Percentiles rank a stretch among this genome's conserved stretches.
Conservation (phyloP, 2,113 vertebrate species). For the Glaucidium brasilianum region DNA sequence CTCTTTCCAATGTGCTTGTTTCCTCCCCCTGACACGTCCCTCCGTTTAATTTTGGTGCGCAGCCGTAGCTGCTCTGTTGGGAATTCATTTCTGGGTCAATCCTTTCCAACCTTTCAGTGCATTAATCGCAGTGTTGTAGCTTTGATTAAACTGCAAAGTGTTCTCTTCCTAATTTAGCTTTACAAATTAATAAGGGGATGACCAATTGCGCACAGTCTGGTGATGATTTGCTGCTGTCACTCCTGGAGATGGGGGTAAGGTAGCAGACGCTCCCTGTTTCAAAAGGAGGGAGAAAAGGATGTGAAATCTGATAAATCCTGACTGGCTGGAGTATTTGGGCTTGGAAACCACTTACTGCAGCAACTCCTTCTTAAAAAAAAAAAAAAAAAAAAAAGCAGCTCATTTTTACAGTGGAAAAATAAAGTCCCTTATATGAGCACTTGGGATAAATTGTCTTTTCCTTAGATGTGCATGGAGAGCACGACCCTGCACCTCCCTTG, state of each 20-base stretch:
- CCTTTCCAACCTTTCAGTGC: background rate
- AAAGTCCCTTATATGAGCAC: background rate
- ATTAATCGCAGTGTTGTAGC: background rate
- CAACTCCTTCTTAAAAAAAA: no score
- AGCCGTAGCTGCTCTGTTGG: background rate
- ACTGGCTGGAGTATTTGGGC: background rate
- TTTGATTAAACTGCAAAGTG: background rate
- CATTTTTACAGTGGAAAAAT: background rate
- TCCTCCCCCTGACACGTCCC: background rate
- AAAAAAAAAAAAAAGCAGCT: background rate
- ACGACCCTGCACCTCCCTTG: background rate
- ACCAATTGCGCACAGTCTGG: fast-evolving
- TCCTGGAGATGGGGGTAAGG: background rate
- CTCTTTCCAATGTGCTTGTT: background rate
- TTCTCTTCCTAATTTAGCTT: background rate
- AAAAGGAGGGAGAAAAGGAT: background rate
- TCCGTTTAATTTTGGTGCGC: background rate
- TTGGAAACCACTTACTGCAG: background rate
- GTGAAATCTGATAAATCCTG: background rate
- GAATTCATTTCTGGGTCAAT: slow-evolving; percentile 28
- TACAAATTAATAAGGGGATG: background rate
- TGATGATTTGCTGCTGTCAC: background rate
- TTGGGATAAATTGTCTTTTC: background rate
- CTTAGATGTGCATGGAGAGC: background rate
- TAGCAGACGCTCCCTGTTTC: fast-evolving